Percentiles rank a stretch among this genome's conserved stretches.
Evolutionary conservation across 2,113 vertebrate species (phyloP).

Genomic region (Rhinoderma darwinii): DNA sequence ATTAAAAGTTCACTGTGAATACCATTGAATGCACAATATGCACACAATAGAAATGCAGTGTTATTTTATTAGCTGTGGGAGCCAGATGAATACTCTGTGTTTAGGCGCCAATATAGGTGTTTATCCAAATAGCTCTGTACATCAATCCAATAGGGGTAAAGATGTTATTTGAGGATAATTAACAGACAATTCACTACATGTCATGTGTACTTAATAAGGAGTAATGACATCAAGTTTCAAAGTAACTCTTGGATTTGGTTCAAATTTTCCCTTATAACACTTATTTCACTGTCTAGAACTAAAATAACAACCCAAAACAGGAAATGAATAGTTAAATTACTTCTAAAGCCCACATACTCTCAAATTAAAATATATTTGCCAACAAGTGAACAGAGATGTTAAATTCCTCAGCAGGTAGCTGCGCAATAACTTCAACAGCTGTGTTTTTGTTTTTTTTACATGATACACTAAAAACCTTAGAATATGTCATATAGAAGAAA

Average conservation of each 20-base stretch:
- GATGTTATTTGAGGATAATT: conserved; percentile 23
- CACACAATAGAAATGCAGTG: background rate
- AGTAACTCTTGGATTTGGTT: background rate
- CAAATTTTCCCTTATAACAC: background rate
- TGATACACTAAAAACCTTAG: background rate
- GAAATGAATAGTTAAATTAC: conserved; percentile 9
- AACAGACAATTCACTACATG: background rate
- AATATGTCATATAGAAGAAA: background rate
- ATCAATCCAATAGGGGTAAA: background rate
- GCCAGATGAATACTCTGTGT: background rate
- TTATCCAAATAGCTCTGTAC: background rate
- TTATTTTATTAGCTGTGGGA: background rate
- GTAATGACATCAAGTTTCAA: background rate
- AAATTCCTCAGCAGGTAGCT: conserved; percentile 48
- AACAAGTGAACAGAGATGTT: conserved; percentile 25
- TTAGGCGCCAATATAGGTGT: background rate
- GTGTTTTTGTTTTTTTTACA: background rate
- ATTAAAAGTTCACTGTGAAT: background rate
- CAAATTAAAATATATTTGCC: conserved; percentile 34
- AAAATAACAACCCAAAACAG: conserved; percentile 16
- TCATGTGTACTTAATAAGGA: background rate
- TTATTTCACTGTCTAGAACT: conserved; percentile 21
- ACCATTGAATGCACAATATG: background rate
- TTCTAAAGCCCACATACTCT: background rate
- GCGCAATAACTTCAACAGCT: conserved; percentile 38